Evolutionary conservation across 2,113 vertebrate species (phyloP), one percentile per base, ranked within the genome.

Genomic region (Apodemus sylvaticus): DNA sequence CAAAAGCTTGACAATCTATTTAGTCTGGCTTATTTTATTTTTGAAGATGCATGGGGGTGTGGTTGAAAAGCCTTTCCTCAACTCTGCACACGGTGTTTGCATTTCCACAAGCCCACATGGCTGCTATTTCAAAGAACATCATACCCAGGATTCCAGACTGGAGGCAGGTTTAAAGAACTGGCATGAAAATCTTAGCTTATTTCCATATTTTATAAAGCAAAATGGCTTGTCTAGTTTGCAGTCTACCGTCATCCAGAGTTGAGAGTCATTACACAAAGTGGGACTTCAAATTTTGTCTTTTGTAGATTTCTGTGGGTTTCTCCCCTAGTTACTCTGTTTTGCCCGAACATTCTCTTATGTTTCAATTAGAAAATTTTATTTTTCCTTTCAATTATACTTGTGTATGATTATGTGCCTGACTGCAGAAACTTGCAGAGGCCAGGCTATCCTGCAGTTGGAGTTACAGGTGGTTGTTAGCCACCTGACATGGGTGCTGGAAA

Each of bases 111-210:
- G 66, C 24, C 39, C 68, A 53, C 2, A 5, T 66, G 93, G 85
- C 70, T 94, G 90, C 71, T 92, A 74, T 96, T 96, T 94, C 2
- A 34, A 93, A 96, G 62, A 76, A 29, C 58, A 24, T 92, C 36
- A 7, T 90, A 71, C 71, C 90, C 87, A 42, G 8, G 26, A 0
- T 93, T 92, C 92, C 76, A 90, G 83, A 93, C 55, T 94, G 66
- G 79, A 95, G 92, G 45, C 85, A 96, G 87, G 53, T 92, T 90
- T 90, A 34, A 91, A 92, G 94, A 90, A n/a, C 36, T 92, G 87
- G n/a, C 70, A 94, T 86, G 77, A 91, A 95, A 95, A 95, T 58
- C 90, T 82, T 70, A 93, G 81, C 66, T 96, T 95, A 86, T 93
- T 93, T 97, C 81, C 62, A 88, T 95, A 85, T 90, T 93, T 90